Conservation (phyloP, 2,797 vertebrate genomes). For the Onychomys leucogaster region DNA sequence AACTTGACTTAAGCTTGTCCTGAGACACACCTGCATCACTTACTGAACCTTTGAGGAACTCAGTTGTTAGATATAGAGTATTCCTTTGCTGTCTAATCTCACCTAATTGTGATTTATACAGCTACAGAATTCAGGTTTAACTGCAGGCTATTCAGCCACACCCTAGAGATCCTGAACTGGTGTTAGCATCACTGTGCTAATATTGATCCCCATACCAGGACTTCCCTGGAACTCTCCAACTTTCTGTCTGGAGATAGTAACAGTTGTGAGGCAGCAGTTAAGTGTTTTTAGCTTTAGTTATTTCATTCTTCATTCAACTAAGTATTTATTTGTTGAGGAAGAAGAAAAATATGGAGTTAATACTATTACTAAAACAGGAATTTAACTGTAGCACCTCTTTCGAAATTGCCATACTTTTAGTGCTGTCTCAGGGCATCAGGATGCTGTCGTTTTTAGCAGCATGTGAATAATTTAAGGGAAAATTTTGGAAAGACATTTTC, state of each 20-base stretch:
- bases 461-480: conserved; percentile 22
- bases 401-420: neutral
- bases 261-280: neutral
- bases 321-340: conserved; percentile 39
- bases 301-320: conserved; percentile 46
- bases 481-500: neutral
- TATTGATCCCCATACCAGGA: neutral
- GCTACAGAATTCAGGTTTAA: neutral
- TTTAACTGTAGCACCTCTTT: conserved; percentile 17
- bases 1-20: conserved; percentile 75
- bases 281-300: neutral
- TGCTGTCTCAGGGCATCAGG: neutral
- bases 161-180: neutral
- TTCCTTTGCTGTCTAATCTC: conserved; percentile 27
- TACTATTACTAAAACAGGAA: conserved; percentile 15
- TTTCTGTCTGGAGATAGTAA: neutral
- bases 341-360: neutral
- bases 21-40: conserved; percentile 32
- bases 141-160: neutral
- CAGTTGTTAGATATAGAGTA: neutral
- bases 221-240: neutral
- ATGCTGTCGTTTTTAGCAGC: neutral
- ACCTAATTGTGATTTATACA: neutral
- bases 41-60: conserved; percentile 27
- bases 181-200: neutral